These are phyloP conservation scores for Melipona beecheii DNA, from an alignment of 2,888 invertebrate genomes.

Conservation along the genomic window DNA sequence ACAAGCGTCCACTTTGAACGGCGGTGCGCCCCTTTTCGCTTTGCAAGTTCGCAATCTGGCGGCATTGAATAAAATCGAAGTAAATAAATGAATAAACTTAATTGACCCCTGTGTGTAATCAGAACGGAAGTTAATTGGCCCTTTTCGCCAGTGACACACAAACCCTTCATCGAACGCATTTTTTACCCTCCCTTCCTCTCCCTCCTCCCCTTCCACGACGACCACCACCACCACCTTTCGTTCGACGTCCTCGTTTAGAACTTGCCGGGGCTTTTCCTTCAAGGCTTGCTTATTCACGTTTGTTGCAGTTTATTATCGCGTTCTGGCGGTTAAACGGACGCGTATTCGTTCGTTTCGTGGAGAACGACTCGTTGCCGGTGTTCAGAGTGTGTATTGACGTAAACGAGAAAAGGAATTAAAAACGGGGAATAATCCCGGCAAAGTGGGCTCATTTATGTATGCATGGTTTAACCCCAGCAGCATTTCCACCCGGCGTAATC, in stretches of 20 bases:
- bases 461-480: slow-evolving; percentile 53
- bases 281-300: background rate
- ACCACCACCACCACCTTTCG: background rate
- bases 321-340: slow-evolving; percentile 18
- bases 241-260: background rate
- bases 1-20: too few relatives aligned
- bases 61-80: background rate
- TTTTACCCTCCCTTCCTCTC: background rate
- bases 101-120: background rate
- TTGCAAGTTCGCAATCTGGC: background rate
- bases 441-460: slow-evolving; percentile 57
- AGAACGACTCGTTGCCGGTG: slow-evolving; percentile 21
- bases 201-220: too few relatives aligned
- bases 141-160: background rate
- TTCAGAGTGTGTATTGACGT: slow-evolving; percentile 32
- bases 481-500: slow-evolving; percentile 20
- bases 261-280: background rate
- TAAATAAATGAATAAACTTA: background rate
- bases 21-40: background rate
- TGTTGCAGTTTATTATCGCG: slow-evolving; percentile 45
- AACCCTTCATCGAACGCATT: background rate
- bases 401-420: slow-evolving; percentile 61
- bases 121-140: slow-evolving; percentile 6
- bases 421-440: slow-evolving; percentile 56
- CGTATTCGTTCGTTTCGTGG: background rate